Base-by-base conservation (phyloP, 1,140 invertebrate genomes). In the Ladona fulva region DNA sequence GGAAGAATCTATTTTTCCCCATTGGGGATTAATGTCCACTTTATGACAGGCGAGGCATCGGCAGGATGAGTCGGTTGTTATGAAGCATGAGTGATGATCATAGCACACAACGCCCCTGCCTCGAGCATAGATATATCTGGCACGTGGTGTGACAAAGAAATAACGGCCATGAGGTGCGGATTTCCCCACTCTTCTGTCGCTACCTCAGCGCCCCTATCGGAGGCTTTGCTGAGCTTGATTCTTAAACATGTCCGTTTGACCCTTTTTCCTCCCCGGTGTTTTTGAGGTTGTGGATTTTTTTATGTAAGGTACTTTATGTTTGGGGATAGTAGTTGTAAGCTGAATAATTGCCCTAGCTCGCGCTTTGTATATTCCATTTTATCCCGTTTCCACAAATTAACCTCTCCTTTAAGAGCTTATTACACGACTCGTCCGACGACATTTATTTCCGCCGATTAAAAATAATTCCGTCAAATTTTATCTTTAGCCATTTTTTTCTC, bases 121-220 rank as follows among this genome's bases (percentile, higher is more conserved):
- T 52, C 44, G 44, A 52, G 44, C 52, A 66, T 66, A 66, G 52
- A 66, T 66, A 66, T 66, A 66, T 66, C 52, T 66, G 16, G 52
- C 52, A 66, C 52, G 52, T 66, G 52, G 52, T 66, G 16, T 66
- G n/a, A 66, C 52, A 66, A 66, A 66, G 52, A 22, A 66, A 66
- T 19, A 22, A 22, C 52, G 52, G n/a, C 52, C 52, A 5, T 16
- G 14, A 66, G n/a, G 52, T 66, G 16, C n/a, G 52, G 52, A 66
- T 19, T 66, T 22, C 52, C 52, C 52, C 52, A 66, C 52, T 66
- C 52, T 66, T 3, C 52, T 19, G 16, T 66, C 52, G 14, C 52
- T 19, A 16, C 52, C 52, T 66, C 52, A 16, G 16, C n/a, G 14
- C 52, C 52, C 29, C 52, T 66, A 66, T 66, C 52, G n/a, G 52